These are phyloP conservation scores for Stratiomys singularior DNA, from an alignment of 2,888 invertebrate species.

Conservation along the genomic window DNA sequence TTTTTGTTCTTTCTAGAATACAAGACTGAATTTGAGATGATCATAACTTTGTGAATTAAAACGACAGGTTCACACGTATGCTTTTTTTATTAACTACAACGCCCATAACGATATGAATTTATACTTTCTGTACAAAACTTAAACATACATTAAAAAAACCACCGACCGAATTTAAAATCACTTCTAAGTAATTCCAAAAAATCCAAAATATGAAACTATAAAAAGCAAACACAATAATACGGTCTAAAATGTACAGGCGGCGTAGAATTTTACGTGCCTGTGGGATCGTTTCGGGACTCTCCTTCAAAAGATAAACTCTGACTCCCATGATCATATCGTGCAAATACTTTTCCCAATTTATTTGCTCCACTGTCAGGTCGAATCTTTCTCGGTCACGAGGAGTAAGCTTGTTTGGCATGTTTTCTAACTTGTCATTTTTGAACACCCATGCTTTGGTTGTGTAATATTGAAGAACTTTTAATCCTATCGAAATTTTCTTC, in stretches of 20 bases:
- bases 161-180: constrained; percentile 28
- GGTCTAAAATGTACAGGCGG: constrained; percentile 68
- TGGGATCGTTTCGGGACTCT: constrained; percentile 80
- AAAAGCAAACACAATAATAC: constrained; percentile 58
- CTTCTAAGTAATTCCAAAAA: constrained; percentile 62
- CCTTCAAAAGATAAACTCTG: constrained; percentile 85
- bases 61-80: too few species aligned
- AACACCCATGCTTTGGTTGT: constrained; percentile 85
- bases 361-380: constrained; percentile 67
- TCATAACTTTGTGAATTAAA: too few species aligned
- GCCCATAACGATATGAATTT: neutral
- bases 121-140: neutral
- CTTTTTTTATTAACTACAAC: constrained; percentile 5
- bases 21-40: too few species aligned
- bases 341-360: constrained; percentile 75
- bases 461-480: constrained; percentile 78
- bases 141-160: constrained; percentile 30
- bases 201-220: constrained; percentile 60
- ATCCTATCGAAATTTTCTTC: constrained; percentile 69
- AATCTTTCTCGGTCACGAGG: constrained; percentile 72
- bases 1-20: too few species aligned
- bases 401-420: constrained; percentile 68
- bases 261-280: constrained; percentile 68
- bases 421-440: constrained; percentile 70
- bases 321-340: constrained; percentile 81